Evolutionary conservation across 2,888 invertebrate genomes (phyloP), one percentile per base, ranked within the genome.

Genomic region (Belgica antarctica): DNA sequence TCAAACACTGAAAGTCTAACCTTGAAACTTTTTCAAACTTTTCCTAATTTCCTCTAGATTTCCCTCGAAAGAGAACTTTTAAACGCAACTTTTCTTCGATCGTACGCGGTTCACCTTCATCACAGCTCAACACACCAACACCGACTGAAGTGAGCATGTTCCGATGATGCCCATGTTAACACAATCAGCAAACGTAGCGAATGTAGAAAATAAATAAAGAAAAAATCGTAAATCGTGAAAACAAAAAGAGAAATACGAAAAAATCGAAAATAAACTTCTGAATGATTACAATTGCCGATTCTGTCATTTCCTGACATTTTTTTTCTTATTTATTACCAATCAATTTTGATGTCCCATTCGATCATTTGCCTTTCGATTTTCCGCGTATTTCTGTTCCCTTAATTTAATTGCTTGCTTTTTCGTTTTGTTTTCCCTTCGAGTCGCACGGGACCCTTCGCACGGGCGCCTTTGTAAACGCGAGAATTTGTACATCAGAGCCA

Each of bases 281-380:
- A 62, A 41, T 62, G 62, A 36, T 36, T 62, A 41, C 62, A 62
- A 62, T 36, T 62, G 27, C 27, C 24, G 31, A 36, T 34, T 36
- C 22, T n/a, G 12, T 28, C 41, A 24, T 31, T 25, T 63, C 34
- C 63, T 41, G 24, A 41, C 63, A 52, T 63, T 27, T 61, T 15
- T 61, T 34, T 17, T 5, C 36, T 65, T 65, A 65, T 65, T 65
- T 65, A 65, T 65, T 65, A 65, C 47, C 65, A 46, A 65, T 65
- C 65, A 65, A 65, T 65, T 47, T 65, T 65, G 25, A 65, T 63
- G 24, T 63, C 24, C 63, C 41, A 36, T 25, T 27, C 25, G 65
- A 65, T 47, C 65, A 65, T 65, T 65, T 36, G 34, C 27, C 15
- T 27, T n/a, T n/a, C n/a, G n/a, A 25, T 27, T 27, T 15, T 24